A percentile compares a stretch with the other conserved stretches of the same genome.
Evolutionary conservation across 1,140 invertebrate genomes (phyloP).

Genomic region (Ephestia elutella): DNA sequence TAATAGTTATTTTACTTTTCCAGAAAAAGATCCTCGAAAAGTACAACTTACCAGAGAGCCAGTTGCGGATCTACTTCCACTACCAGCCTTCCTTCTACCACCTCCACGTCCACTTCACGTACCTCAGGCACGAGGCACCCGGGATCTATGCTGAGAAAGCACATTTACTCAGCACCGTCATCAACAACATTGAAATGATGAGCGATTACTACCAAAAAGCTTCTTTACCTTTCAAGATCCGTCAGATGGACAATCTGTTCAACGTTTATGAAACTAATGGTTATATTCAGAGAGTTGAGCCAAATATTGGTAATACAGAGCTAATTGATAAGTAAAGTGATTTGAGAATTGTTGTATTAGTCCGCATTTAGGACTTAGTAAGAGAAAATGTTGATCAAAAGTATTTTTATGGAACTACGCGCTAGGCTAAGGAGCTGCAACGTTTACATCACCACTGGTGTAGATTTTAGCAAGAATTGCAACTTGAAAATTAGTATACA

Average conservation of each 20-base stretch:
- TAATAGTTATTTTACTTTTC: conserved; percentile 49
- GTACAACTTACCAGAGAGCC: conserved; percentile 81
- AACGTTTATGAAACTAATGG: conserved; percentile 66
- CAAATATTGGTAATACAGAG: conserved; percentile 38
- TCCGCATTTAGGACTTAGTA: conserved; percentile 17
- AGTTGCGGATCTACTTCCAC: conserved; percentile 92
- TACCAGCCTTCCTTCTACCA: conserved; percentile 99
- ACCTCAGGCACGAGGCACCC: conserved; percentile 86
- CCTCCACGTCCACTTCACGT: conserved; percentile 95
- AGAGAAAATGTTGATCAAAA: conserved; percentile 64
- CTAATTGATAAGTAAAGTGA: conserved; percentile 55
- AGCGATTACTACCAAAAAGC: conserved; percentile 89
- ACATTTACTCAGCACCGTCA: conserved; percentile 92
- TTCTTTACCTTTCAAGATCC: conserved; percentile 82
- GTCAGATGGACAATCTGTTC: conserved; percentile 78
- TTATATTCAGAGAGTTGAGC: conserved; percentile 50
- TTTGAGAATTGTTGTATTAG: conserved; percentile 20
- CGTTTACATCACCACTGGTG: conserved; percentile 71
- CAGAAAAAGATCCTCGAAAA: conserved; percentile 86
- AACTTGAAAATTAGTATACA: conserved; percentile 70
- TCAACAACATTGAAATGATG: conserved; percentile 90
- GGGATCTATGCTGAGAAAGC: conserved; percentile 88
- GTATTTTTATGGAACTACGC: conserved; percentile 74
- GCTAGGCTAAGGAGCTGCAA: conserved; percentile 74
- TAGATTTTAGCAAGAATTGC: conserved; percentile 57